Evolutionary conservation across 2,888 invertebrate genomes (phyloP).

Genomic region (Volucella zonaria): DNA sequence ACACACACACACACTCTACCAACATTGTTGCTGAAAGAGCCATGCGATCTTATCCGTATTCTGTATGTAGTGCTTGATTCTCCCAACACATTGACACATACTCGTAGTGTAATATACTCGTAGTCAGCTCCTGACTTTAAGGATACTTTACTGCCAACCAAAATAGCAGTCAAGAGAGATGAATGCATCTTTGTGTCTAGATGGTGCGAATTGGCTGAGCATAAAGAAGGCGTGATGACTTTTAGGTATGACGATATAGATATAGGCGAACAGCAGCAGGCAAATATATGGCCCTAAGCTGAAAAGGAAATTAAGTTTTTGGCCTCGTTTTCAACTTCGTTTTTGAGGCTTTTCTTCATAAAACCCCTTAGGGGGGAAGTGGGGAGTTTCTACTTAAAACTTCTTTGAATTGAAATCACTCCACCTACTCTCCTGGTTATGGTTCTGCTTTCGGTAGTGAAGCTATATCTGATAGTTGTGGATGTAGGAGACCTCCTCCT

Average conservation of each 20-base stretch:
- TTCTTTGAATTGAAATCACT: neutral
- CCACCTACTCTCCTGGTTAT: neutral
- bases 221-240: constrained; percentile 18
- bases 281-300: constrained; percentile 41
- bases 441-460: neutral
- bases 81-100: neutral
- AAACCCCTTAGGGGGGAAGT: constrained; percentile 14
- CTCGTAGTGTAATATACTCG: too few relatives aligned
- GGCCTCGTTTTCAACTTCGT: constrained; percentile 55
- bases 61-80: neutral
- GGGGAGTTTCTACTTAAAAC: too few relatives aligned
- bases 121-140: neutral
- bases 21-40: neutral
- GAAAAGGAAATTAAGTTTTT: constrained; percentile 70
- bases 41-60: neutral
- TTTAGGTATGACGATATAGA: too few relatives aligned
- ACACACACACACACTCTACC: constrained; percentile 40
- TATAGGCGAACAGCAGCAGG: neutral
- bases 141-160: constrained; percentile 18
- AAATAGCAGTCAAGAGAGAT: neutral
- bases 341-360: neutral
- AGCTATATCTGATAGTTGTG: neutral
- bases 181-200: constrained; percentile 16
- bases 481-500: constrained; percentile 3
- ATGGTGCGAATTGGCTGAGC: neutral